Evolutionary conservation across 2,888 invertebrate genomes (phyloP).

Genomic region (Drosophila limbata): DNA sequence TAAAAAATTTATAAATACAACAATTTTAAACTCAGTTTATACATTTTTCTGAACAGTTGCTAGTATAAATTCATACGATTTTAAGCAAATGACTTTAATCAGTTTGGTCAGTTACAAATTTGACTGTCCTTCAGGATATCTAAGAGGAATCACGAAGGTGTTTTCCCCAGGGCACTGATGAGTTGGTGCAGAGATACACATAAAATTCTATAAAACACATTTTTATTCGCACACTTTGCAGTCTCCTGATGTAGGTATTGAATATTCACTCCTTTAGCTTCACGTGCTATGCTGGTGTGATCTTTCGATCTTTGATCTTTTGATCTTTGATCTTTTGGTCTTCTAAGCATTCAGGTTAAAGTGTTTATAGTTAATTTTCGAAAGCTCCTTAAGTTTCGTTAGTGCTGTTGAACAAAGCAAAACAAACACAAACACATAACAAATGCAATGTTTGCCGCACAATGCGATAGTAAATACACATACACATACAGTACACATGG

Average conservation of each 20-base stretch:
- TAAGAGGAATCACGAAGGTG: too few species aligned
- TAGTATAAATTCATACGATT: too few species aligned
- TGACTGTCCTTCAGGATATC: too few species aligned
- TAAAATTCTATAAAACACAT: background rate
- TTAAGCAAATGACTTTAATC: too few species aligned
- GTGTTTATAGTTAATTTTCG: conserved; percentile 46
- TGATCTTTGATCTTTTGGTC: conserved; percentile 31
- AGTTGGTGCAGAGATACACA: too few species aligned
- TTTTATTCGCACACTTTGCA: background rate
- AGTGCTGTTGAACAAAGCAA: conserved; percentile 44
- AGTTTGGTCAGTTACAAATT: too few species aligned
- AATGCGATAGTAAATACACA: conserved; percentile 31
- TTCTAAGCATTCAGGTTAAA: conserved; percentile 6
- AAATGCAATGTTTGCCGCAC: conserved; percentile 65
- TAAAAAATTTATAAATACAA: too few species aligned
- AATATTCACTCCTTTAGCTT: background rate
- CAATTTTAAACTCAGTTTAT: too few species aligned
- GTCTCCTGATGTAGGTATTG: background rate
- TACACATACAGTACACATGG: conserved; percentile 1
- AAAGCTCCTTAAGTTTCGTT: conserved; percentile 31
- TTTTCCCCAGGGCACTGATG: too few species aligned
- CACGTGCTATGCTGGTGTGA: conserved; percentile 11
- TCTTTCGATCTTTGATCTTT: conserved; percentile 36
- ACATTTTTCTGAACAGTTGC: too few species aligned
- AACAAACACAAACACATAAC: conserved; percentile 54